Evolutionary conservation across 2,797 vertebrate species (phyloP).

Genomic region (Crocodylus rhombifer): DNA sequence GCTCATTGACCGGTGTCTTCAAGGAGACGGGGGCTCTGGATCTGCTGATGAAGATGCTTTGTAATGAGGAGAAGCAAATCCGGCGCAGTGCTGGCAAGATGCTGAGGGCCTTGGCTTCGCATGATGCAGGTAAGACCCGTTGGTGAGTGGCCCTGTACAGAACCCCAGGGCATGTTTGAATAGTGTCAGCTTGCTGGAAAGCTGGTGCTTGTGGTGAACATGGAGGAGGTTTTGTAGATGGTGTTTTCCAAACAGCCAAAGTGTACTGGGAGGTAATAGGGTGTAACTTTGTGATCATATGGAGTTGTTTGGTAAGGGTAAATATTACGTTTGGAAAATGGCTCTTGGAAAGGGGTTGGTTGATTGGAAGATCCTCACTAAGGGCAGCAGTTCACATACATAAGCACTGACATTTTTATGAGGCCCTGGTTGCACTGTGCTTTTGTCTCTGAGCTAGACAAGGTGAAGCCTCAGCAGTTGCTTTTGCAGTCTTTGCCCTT

Average conservation of each 20-base stretch:
- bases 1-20: constrained; percentile 91
- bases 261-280: too few relatives aligned
- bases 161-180: background rate
- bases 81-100: constrained; percentile 92
- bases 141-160: background rate
- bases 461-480: too few relatives aligned
- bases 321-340: constrained; percentile 6
- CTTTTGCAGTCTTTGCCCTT: constrained; percentile 36
- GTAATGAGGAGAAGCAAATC: constrained; percentile 91
- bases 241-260: too few relatives aligned
- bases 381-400: background rate
- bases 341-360: too few relatives aligned
- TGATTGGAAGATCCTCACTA: too few relatives aligned
- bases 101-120: constrained; percentile 91
- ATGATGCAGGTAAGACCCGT: constrained; percentile 88
- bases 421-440: too few relatives aligned
- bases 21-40: constrained; percentile 92
- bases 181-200: background rate
- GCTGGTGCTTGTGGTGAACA: background rate
- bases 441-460: too few relatives aligned
- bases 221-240: background rate
- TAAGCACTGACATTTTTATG: too few relatives aligned
- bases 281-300: too few relatives aligned
- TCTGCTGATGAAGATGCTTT: constrained; percentile 92
- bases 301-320: too few relatives aligned